These are phyloP conservation scores for Nemotelus pantherinus DNA, from an alignment of 2,888 invertebrate species.

Conservation along the genomic window DNA sequence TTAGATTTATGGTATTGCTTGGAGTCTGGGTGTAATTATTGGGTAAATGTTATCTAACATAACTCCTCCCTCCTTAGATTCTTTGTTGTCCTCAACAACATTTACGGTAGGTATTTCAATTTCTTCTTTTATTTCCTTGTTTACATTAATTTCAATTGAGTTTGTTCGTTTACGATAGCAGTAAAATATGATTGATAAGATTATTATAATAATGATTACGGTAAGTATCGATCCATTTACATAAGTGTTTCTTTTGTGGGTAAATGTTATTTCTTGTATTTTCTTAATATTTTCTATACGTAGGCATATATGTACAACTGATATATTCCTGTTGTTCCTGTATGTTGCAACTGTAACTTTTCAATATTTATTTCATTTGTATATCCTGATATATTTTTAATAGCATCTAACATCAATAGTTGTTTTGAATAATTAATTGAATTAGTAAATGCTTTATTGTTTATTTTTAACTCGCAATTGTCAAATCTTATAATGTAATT, in stretches of 20 bases:
- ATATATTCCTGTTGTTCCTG: too few species aligned
- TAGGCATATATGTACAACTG: too few species aligned
- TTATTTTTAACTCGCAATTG: background rate
- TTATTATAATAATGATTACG: background rate
- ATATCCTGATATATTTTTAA: constrained; percentile 3
- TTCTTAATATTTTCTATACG: background rate
- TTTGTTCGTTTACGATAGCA: too few species aligned
- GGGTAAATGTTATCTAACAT: too few species aligned
- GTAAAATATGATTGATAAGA: background rate
- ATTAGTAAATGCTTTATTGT: background rate
- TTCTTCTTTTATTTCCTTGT: too few species aligned
- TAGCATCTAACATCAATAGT: background rate
- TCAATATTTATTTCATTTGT: background rate
- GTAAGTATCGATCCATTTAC: background rate
- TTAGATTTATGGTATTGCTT: too few species aligned
- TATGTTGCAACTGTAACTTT: too few species aligned
- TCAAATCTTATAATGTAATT: constrained; percentile 11
- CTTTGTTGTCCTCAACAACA: too few species aligned
- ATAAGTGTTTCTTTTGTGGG: background rate
- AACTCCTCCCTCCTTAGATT: too few species aligned
- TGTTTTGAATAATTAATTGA: background rate
- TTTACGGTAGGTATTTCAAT: too few species aligned
- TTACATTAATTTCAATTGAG: too few species aligned
- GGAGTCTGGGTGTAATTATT: too few species aligned
- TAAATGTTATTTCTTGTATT: background rate